Conservation (phyloP, 2,888 invertebrate species). For the Troilus luridus region DNA sequence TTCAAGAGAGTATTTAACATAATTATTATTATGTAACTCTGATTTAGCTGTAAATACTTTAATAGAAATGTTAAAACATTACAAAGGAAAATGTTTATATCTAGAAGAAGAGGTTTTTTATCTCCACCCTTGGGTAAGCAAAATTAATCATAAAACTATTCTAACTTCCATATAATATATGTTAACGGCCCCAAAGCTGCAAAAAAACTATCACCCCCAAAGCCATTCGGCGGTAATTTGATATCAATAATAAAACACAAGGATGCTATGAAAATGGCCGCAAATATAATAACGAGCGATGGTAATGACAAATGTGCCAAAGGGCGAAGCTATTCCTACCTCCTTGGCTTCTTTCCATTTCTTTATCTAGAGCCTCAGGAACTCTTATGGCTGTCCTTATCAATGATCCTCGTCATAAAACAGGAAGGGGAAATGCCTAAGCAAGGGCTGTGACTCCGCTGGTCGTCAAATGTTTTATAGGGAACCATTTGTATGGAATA, state of each 20-base stretch:
- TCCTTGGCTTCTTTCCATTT: not conserved
- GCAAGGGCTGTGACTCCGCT: not conserved
- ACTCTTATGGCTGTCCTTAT: not conserved
- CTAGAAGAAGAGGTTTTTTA: no score
- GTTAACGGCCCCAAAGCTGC: not conserved
- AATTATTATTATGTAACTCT: not conserved
- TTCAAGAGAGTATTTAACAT: no score
- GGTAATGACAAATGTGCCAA: not conserved
- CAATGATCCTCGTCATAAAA: constrained; percentile 29
- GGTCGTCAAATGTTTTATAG: constrained; percentile 48
- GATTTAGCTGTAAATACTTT: not conserved
- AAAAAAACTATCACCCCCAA: not conserved
- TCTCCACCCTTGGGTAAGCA: not conserved
- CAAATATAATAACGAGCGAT: not conserved
- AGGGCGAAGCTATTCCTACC: not conserved
- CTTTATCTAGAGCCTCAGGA: not conserved
- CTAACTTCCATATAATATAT: not conserved
- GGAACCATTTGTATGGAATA: constrained; percentile 32
- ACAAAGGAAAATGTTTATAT: not conserved
- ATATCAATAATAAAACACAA: not conserved
- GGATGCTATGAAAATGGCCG: not conserved
- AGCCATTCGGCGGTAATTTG: not conserved
- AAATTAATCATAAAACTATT: not conserved
- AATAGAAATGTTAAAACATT: not conserved
- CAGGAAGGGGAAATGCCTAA: not conserved